Evolutionary conservation across 2,113 vertebrate species (phyloP).

Genomic region (Apistogramma diplotaenia): DNA sequence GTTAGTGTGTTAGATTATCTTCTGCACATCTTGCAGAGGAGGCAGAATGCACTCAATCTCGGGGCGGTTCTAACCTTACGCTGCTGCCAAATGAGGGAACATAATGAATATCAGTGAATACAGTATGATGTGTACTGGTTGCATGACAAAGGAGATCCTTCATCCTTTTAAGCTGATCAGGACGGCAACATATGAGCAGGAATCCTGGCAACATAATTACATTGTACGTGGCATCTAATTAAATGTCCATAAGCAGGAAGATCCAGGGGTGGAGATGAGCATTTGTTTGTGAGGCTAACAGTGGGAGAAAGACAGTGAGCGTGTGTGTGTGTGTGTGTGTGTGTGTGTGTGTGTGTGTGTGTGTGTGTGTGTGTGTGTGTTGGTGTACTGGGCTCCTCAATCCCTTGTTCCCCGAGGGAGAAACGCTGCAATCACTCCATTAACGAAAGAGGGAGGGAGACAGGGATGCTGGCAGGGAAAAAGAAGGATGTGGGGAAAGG

Average conservation of each 20-base stretch:
- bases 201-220: slow-evolving; percentile 72
- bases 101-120: slow-evolving; percentile 2
- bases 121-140: background rate
- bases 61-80: background rate
- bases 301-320: background rate
- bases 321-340: background rate
- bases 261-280: slow-evolving; percentile 39
- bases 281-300: background rate
- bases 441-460: slow-evolving; percentile 61
- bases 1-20: background rate
- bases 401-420: slow-evolving; percentile 59
- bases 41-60: background rate
- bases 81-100: slow-evolving; percentile 1
- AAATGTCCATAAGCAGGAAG: slow-evolving; percentile 73
- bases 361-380: slow-evolving; percentile 15
- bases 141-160: slow-evolving; percentile 47
- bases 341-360: no score
- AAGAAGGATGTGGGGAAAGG: slow-evolving; percentile 11
- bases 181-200: slow-evolving; percentile 47
- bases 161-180: slow-evolving; percentile 53
- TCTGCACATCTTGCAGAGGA: background rate
- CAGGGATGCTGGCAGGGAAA: slow-evolving; percentile 16
- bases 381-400: slow-evolving; percentile 47
- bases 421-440: slow-evolving; percentile 79
- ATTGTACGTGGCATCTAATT: slow-evolving; percentile 78